Conservation (phyloP, 2,888 invertebrate species). For the Orthonevra nobilis region DNA sequence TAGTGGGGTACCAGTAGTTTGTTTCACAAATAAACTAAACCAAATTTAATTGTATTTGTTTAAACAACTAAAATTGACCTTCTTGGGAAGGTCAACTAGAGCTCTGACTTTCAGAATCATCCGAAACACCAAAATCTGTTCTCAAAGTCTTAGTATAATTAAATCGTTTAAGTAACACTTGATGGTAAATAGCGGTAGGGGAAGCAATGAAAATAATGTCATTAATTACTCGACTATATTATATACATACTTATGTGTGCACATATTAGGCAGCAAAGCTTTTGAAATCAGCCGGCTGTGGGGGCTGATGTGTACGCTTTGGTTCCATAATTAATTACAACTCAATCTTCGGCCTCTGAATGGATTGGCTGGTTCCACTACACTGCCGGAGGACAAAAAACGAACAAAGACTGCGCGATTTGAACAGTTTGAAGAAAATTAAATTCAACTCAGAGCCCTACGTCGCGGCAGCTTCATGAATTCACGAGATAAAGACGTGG, state of each 20-base stretch:
- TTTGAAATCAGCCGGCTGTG: conserved; percentile 12
- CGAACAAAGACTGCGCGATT: neutral
- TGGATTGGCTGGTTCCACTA: conserved; percentile 43
- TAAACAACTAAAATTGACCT: conserved; percentile 17
- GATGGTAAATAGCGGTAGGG: neutral
- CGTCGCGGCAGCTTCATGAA: neutral
- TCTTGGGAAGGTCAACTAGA: no score
- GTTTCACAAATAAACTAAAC: neutral
- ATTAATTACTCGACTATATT: conserved; percentile 17
- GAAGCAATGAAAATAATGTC: neutral
- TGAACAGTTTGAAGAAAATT: conserved; percentile 10
- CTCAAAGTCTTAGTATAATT: neutral
- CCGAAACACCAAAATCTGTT: neutral
- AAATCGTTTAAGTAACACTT: conserved; percentile 13
- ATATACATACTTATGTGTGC: no score
- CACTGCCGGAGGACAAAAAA: conserved; percentile 40
- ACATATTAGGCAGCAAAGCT: no score
- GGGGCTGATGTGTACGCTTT: conserved; percentile 20
- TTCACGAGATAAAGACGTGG: neutral
- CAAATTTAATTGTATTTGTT: neutral
- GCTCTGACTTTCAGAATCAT: no score
- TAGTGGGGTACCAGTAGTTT: neutral
- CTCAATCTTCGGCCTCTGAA: conserved; percentile 30
- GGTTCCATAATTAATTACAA: conserved; percentile 56
- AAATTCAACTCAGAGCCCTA: neutral